Percentiles rank a stretch among this genome's conserved stretches.
Conservation (phyloP, 2,888 invertebrate species). For the Morpho achilles region DNA sequence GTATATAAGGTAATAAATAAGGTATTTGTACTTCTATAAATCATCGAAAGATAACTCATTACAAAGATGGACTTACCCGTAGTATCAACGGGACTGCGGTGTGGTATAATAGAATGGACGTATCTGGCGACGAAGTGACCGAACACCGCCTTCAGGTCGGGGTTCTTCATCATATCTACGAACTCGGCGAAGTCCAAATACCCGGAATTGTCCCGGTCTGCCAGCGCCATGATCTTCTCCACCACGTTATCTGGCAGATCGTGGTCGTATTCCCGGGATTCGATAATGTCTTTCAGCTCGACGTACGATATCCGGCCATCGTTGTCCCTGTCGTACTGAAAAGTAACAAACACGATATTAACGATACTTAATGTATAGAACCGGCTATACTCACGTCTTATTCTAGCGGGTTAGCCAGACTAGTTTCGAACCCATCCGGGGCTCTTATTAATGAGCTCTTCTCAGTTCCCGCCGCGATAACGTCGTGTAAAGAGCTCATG, state of each 20-base stretch:
- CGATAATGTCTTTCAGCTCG: slow-evolving; percentile 82
- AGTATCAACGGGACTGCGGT: slow-evolving; percentile 70
- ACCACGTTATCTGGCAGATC: slow-evolving; percentile 85
- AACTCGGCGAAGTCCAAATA: slow-evolving; percentile 86
- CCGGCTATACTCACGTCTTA: too few species aligned
- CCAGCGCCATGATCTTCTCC: slow-evolving; percentile 81
- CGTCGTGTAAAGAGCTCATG: too few species aligned
- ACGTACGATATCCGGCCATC: slow-evolving; percentile 84
- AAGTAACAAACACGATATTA: slow-evolving; percentile 23
- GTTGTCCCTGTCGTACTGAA: slow-evolving; percentile 84
- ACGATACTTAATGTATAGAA: too few species aligned
- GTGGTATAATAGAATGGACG: slow-evolving; percentile 78
- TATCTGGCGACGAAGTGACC: slow-evolving; percentile 82
- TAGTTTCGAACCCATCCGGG: too few species aligned
- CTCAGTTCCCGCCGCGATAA: too few species aligned
- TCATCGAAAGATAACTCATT: too few species aligned
- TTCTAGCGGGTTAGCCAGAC: too few species aligned
- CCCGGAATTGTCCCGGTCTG: slow-evolving; percentile 82
- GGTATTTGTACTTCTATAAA: too few species aligned
- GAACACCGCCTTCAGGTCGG: slow-evolving; percentile 81
- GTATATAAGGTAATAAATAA: too few species aligned
- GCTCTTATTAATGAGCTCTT: too few species aligned
- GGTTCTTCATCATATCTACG: slow-evolving; percentile 82
- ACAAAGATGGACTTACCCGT: slow-evolving; percentile 48
- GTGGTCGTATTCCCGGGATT: slow-evolving; percentile 79